A percentile compares a stretch with the other conserved stretches of the same genome.
Conservation (phyloP, 92 coral and sea anemone genomes). For the Epizoanthus stellaris region DNA sequence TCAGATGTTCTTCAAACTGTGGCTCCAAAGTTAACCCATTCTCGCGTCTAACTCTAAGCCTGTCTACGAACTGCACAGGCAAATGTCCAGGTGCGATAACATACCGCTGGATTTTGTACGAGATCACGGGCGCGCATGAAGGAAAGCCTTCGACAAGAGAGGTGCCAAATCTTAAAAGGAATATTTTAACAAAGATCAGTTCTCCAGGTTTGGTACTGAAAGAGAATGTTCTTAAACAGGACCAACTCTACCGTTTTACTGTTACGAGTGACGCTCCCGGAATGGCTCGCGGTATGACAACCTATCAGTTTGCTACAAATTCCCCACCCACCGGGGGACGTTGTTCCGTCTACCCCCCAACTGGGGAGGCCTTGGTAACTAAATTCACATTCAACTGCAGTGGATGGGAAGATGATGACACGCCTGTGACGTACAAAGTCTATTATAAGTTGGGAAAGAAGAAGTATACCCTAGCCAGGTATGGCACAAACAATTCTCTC, state of each 20-base stretch:
- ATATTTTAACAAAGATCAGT: background rate
- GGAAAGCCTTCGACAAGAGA: background rate
- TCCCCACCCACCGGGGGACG: constrained; percentile 60
- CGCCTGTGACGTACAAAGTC: constrained; percentile 60
- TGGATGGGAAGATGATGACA: constrained; percentile 78
- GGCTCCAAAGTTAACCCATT: constrained; percentile 39
- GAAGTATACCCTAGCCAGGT: background rate
- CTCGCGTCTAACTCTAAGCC: constrained; percentile 32
- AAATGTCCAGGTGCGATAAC: background rate
- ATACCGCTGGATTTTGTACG: background rate
- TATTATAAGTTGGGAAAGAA: background rate
- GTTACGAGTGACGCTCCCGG: background rate
- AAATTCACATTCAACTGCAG: constrained; percentile 64
- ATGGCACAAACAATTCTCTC: background rate
- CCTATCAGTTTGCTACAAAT: constrained; percentile 55
- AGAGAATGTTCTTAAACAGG: background rate
- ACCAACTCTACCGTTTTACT: background rate
- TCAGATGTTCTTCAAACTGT: constrained; percentile 48
- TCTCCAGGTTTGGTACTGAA: constrained; percentile 16
- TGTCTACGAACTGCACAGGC: constrained; percentile 11
- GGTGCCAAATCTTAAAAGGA: background rate
- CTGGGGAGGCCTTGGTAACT: constrained; percentile 65
- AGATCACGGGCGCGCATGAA: background rate
- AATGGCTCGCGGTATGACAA: background rate
- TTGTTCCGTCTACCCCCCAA: constrained; percentile 55